A percentile compares a stretch with the other conserved stretches of the same genome.
phyloP scores from a whole-genome alignment of 2,797 vertebrate genomes.

The Pseudochirops corinnae region DNA sequence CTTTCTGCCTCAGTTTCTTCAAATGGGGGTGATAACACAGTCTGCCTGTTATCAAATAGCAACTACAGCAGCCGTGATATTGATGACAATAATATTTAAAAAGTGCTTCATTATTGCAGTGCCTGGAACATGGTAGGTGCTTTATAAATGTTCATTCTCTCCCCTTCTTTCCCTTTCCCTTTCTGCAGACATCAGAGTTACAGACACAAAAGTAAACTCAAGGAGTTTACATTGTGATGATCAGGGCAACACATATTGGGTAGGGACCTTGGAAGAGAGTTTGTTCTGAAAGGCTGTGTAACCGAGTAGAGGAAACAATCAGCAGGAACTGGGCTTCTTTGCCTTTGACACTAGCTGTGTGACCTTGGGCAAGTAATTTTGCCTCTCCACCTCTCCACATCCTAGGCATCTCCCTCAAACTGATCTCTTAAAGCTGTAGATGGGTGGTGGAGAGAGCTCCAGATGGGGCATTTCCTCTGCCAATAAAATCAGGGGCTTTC shows the following conservation, averaged over 20 bases:
- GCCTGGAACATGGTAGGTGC: not conserved
- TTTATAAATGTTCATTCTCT: not conserved
- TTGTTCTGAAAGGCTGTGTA: not conserved
- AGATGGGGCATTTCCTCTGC: not conserved
- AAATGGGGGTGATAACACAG: not conserved
- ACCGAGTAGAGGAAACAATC: not conserved
- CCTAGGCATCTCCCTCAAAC: not conserved
- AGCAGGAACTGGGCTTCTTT: not conserved
- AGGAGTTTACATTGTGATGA: not conserved
- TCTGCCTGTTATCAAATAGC: too few species aligned
- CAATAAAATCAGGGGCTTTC: not conserved
- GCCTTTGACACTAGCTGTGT: not conserved
- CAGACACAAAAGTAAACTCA: not conserved
- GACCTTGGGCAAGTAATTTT: not conserved
- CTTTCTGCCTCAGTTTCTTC: not conserved
- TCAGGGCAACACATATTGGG: not conserved
- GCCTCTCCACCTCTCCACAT: not conserved
- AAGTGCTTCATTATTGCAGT: not conserved
- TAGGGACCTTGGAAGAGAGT: not conserved
- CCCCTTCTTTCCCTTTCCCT: not conserved
- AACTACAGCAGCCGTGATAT: not conserved
- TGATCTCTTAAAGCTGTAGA: not conserved
- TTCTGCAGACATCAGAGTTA: not conserved
- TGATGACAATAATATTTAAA: not conserved
- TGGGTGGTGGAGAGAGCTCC: not conserved